Evolutionary conservation across 2,113 vertebrate species (phyloP), one percentile per base, ranked within the genome.

Genomic region (Balaeniceps rex): DNA sequence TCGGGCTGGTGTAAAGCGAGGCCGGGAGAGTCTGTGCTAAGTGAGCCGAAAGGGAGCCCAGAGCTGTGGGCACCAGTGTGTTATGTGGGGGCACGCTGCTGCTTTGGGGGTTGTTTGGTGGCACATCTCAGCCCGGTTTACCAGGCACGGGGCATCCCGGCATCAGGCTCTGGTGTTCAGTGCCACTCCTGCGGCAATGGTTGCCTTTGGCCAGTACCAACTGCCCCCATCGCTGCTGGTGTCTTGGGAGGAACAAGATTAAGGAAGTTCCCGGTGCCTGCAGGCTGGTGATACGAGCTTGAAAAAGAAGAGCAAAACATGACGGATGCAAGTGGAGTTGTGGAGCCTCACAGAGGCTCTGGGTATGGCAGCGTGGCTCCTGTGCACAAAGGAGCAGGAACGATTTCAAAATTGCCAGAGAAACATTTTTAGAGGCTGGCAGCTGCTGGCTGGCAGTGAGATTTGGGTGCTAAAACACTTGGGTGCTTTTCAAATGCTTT

Each of bases 131-230:
- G 52, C 64, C 54, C 3, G 0, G 6, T 19, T 61, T 66, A n/a
- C 29, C 4, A 3, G 33, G 47, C 55, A 4, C 2, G 2, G 64
- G 44, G 25, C 51, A 29, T 4, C 7, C 55, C 3, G 0, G 42
- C 2, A 8, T 29, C 22, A 4, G 34, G 58, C 74, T 51, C 38
- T 0, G 6, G 44, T 14, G n/a, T 26, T 69, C 11, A 18, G 55
- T 13, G 64, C 25, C 1, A 0, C 15, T 54, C 26, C 63, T 29
- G 36, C 2, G 2, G 52, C 61, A 40, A 46, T 6, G 1, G 11
- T 74, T 36, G 49, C 51, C 57, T 54, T 8, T 25, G 78, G 51
- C 23, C 25, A 1, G 33, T n/a, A 1, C 57, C 2, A 0, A 0
- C 12, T 15, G 1, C 36, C 34, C 76, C 83, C 42, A 4, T 36